Base-by-base conservation (phyloP, 1,140 invertebrate species). In the Delia radicum region DNA sequence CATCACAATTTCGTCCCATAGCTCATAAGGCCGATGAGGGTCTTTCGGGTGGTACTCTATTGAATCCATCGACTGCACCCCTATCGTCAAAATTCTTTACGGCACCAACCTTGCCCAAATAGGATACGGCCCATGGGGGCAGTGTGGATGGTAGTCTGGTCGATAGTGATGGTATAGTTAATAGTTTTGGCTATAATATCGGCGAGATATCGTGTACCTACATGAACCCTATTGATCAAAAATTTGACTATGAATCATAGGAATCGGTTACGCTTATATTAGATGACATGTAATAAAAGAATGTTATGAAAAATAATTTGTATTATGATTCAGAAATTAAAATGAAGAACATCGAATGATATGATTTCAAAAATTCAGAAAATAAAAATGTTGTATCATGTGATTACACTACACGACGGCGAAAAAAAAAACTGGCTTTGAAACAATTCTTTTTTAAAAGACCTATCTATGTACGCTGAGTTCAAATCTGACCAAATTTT, bases 1-100 rank as follows among this genome's bases (percentile, higher is more conserved):
- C 85, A 67, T 86, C 85, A 78, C 85, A 86, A 78, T 86, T 86
- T 80, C 85, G 85, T 63, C 85, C 85, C 79, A 86, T 86, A 73
- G 82, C 84, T 72, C 85, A 86, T 78, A 85, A 86, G 78, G 82
- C 84, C 63, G 63, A 67, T 13, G 31, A 69, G 7, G 62, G 73
- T 33, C 71, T 74, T 12, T 31, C 31, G 31, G 67, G 31, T 7
- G 73, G 72, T 13, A 77, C 76, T 28, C 46, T 77, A 13, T 48
- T 85, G 29, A 85, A 85, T 72, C 83, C 83, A 33, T 85, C 83
- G 75, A 85, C 83, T 71, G 83, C 83, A 77, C 80, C 85, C 77
- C 78, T 85, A 73, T 85, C 83, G 55, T 85, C 83, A 61, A 85
- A 85, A 78, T 85, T 85, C 79, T 85, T 85, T 77, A 84, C 83